Conservation (phyloP, 2,888 invertebrate genomes). For the Andrena camellia region DNA sequence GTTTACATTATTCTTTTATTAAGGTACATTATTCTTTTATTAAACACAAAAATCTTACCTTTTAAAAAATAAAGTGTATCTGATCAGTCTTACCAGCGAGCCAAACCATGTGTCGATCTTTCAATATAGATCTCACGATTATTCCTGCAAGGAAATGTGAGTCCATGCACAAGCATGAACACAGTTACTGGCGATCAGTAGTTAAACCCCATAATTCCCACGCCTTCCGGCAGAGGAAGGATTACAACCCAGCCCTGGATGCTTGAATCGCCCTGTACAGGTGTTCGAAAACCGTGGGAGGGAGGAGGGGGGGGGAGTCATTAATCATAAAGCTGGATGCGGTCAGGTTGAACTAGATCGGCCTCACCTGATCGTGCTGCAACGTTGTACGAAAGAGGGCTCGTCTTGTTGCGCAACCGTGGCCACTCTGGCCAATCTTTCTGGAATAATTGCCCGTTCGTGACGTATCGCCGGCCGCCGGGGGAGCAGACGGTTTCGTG, state of each 20-base stretch:
- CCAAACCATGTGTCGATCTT: too few relatives aligned
- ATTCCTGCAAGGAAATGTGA: too few relatives aligned
- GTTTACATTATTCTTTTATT: too few relatives aligned
- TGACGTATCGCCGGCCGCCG: slow-evolving; percentile 53
- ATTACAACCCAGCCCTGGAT: not conserved
- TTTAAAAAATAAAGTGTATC: too few relatives aligned
- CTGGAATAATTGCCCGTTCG: slow-evolving; percentile 64
- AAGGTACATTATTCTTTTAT: too few relatives aligned
- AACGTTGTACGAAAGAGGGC: slow-evolving; percentile 41
- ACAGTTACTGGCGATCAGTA: not conserved
- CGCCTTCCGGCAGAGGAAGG: not conserved
- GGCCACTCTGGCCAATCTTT: slow-evolving; percentile 51
- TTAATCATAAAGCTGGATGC: slow-evolving; percentile 28
- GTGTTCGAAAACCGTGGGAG: not conserved
- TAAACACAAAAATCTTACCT: too few relatives aligned
- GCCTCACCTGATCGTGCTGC: slow-evolving; percentile 12
- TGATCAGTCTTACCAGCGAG: too few relatives aligned
- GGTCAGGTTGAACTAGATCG: slow-evolving; percentile 21
- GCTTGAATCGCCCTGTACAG: slow-evolving; percentile 16
- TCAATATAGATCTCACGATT: too few relatives aligned
- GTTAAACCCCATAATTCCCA: not conserved
- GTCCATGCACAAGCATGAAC: too few relatives aligned
- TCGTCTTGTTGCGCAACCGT: slow-evolving; percentile 57
- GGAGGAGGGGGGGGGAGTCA: not conserved
- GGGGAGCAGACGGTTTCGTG: slow-evolving; percentile 33